Evolutionary conservation across 2,113 vertebrate genomes (phyloP).

Genomic region (Lethenteron camtschaticum): DNA sequence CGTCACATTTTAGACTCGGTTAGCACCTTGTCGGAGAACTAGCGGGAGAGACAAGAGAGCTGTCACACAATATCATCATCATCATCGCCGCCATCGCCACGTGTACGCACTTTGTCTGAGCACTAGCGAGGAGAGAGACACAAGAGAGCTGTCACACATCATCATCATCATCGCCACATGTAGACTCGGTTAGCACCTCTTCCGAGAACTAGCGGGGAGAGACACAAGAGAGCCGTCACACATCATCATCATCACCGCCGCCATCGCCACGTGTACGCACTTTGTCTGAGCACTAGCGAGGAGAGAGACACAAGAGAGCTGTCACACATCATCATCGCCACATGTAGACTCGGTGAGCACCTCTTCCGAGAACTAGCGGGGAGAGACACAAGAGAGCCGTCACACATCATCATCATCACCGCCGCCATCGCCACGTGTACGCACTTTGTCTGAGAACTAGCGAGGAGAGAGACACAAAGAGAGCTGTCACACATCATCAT

Average conservation of each 20-base stretch:
- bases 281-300: too few species aligned
- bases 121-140: too few species aligned
- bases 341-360: slow-evolving; percentile 33
- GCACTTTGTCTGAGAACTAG: slow-evolving; percentile 78
- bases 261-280: too few species aligned
- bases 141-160: too few species aligned
- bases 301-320: too few species aligned
- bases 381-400: neutral
- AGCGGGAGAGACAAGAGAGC: neutral
- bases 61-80: too few species aligned
- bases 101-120: too few species aligned
- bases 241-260: too few species aligned
- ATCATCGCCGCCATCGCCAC: too few species aligned
- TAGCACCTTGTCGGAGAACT: slow-evolving; percentile 89
- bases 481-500: neutral
- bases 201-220: slow-evolving; percentile 46
- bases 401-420: neutral
- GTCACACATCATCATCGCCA: too few species aligned
- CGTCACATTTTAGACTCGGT: slow-evolving; percentile 43
- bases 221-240: neutral
- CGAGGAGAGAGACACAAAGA: neutral
- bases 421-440: slow-evolving; percentile 18
- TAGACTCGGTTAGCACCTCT: slow-evolving; percentile 48
- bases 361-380: slow-evolving; percentile 63
- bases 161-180: too few species aligned